Percentiles rank a stretch among this genome's conserved stretches.
Evolutionary conservation across 2,888 invertebrate species (phyloP).

Genomic region (Eucriotettix oculatus): DNA sequence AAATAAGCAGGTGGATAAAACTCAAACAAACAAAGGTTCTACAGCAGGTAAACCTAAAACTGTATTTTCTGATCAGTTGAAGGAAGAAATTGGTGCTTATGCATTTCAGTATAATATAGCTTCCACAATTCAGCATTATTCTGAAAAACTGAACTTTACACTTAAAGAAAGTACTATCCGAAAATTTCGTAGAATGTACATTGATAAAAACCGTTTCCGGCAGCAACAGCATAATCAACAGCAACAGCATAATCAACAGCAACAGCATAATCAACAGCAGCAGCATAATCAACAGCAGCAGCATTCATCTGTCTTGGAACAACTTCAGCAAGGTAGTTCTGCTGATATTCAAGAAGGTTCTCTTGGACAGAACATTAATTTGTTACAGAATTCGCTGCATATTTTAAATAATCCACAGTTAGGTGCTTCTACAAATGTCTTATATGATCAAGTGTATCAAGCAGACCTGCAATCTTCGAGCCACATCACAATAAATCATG

Average conservation of each 20-base stretch:
- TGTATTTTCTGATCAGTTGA: constrained; percentile 10
- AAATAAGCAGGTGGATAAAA: background rate
- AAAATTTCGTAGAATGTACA: constrained; percentile 16
- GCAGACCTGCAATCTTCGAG: constrained; percentile 9
- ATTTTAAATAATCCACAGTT: constrained; percentile 13
- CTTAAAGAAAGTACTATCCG: constrained; percentile 17
- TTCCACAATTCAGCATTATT: constrained; percentile 16
- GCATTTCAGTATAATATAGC: constrained; percentile 14
- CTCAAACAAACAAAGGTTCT: background rate
- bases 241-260: background rate
- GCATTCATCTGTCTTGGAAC: background rate
- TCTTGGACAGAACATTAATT: constrained; percentile 12
- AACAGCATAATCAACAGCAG: background rate
- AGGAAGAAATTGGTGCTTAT: constrained; percentile 17
- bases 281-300: background rate
- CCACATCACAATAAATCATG: background rate
- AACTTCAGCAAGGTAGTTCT: background rate
- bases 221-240: background rate
- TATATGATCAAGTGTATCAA: constrained; percentile 13
- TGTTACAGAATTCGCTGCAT: constrained; percentile 14
- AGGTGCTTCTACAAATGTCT: constrained; percentile 8
- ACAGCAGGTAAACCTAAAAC: background rate
- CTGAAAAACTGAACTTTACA: constrained; percentile 15
- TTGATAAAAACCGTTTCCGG: constrained; percentile 9
- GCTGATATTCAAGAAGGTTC: background rate